phyloP scores from a whole-genome alignment of 2,797 vertebrate genomes.

The Galago senegalensis region DNA sequence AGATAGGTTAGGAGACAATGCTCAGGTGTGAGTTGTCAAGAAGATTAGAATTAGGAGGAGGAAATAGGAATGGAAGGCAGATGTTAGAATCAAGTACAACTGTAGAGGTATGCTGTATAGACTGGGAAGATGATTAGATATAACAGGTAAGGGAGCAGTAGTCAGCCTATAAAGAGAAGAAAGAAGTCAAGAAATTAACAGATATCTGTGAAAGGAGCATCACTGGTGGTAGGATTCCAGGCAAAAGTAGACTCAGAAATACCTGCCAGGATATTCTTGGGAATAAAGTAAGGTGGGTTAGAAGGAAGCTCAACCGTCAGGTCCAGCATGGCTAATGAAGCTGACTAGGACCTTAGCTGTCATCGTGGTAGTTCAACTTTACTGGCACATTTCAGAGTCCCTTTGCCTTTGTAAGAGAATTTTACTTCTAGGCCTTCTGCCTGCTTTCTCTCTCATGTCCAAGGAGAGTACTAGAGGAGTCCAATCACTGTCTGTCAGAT shows the following conservation, averaged over 20 bases:
- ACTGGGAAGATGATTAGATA: slow-evolving; percentile 32
- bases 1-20: slow-evolving; percentile 25
- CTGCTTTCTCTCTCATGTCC: slow-evolving; percentile 14
- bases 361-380: slow-evolving; percentile 36
- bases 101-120: slow-evolving; percentile 7
- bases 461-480: slow-evolving; percentile 12
- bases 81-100: slow-evolving; percentile 19
- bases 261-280: background rate
- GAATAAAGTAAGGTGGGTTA: slow-evolving; percentile 53
- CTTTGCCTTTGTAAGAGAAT: slow-evolving; percentile 44
- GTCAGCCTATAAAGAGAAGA: slow-evolving; percentile 5
- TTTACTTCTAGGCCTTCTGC: slow-evolving; percentile 60
- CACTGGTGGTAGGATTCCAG: background rate
- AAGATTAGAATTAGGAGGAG: slow-evolving; percentile 27
- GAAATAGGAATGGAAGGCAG: slow-evolving; percentile 37
- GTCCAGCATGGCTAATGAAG: slow-evolving; percentile 35
- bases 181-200: slow-evolving; percentile 19
- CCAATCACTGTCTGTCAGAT: background rate
- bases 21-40: background rate
- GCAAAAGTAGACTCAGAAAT: slow-evolving; percentile 35
- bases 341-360: slow-evolving; percentile 29
- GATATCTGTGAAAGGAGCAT: slow-evolving; percentile 9
- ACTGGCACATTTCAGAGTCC: background rate
- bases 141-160: background rate
- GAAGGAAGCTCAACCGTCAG: slow-evolving; percentile 15